phyloP scores from a whole-genome alignment of 2,797 vertebrate species.

The Morelia viridis region DNA sequence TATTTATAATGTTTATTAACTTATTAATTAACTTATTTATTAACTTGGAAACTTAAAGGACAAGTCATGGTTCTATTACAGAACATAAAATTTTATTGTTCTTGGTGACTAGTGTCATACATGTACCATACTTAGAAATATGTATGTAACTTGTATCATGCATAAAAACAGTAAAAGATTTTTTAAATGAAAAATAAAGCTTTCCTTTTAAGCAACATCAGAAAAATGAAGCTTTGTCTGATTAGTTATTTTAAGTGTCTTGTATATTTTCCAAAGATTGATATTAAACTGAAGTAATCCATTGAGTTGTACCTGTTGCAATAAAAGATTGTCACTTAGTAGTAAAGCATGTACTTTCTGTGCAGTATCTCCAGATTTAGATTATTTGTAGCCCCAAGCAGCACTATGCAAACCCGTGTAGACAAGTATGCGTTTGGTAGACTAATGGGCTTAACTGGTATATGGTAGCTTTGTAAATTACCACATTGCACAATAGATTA shows the following conservation, averaged over 20 bases:
- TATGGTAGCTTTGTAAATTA: neutral
- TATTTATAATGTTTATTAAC: slow-evolving; percentile 37
- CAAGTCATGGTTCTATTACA: neutral
- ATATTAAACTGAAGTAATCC: slow-evolving; percentile 1
- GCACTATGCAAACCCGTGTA: neutral
- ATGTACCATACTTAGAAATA: neutral
- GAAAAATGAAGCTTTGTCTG: neutral
- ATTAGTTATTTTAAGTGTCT: neutral
- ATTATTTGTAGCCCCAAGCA: neutral
- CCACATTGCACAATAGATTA: neutral
- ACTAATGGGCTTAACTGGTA: neutral
- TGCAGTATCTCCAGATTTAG: neutral
- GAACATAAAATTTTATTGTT: neutral
- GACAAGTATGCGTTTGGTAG: no score
- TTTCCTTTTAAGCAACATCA: neutral
- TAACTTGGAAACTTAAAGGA: slow-evolving; percentile 22
- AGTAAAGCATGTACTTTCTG: neutral
- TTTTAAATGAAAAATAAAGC: neutral
- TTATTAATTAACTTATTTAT: neutral
- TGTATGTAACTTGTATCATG: neutral
- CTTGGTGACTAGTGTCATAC: neutral
- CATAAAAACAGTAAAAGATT: neutral
- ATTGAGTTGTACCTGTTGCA: neutral
- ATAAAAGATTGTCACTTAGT: neutral
- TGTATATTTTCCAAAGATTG: neutral